Base-by-base conservation (phyloP, 2,888 invertebrate genomes). In the Cristatella mucedo region DNA sequence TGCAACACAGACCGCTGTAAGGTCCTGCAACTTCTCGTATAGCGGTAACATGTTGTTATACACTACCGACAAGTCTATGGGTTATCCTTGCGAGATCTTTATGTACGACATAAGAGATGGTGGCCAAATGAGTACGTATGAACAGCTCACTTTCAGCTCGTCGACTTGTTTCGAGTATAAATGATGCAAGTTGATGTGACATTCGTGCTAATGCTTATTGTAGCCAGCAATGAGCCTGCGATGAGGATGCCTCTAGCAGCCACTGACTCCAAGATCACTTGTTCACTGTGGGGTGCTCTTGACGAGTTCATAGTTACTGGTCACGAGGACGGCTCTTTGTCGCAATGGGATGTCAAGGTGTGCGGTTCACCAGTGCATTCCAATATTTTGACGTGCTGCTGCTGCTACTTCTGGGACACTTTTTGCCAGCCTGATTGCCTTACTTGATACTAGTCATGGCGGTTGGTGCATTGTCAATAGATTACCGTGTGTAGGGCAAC, bases 21-120 rank as follows among this genome's bases (percentile, higher is more conserved):
- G 93, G 55, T 80, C 86, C 11, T 83, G 84, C 57, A 76, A 78
- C 53, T 93, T 89, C 63, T 87, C 87, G 63, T 93, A 80, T 67
- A 84, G 86, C 45, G 83, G 85, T 6, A 82, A 86, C 61, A 77
- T 85, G 65, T 81, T 87, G 32, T 84, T 85, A 16, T 91, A 84
- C 65, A 79, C 86, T 2, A 93, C 91, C 18, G 91, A 91, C 61
- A 82, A 80, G 59, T 80, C 86, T 45, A 82, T 89, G 78, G 80
- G 81, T 47, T 79, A 84, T 51, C 77, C 77, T 41, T 89, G 87
- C 61, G 86, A 87, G 69, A 78, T 93, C 50, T 80, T 79, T 54
- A 75, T 97, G 33, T 66, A 67, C 42, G 74, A 74, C 55, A 56
- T 69, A 13, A 53, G 68, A 29, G 69, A 71, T 47, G 44, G 53